These are phyloP conservation scores for Macaca nemestrina DNA, from an alignment of 2,113 vertebrate species.

Conservation along the genomic window DNA sequence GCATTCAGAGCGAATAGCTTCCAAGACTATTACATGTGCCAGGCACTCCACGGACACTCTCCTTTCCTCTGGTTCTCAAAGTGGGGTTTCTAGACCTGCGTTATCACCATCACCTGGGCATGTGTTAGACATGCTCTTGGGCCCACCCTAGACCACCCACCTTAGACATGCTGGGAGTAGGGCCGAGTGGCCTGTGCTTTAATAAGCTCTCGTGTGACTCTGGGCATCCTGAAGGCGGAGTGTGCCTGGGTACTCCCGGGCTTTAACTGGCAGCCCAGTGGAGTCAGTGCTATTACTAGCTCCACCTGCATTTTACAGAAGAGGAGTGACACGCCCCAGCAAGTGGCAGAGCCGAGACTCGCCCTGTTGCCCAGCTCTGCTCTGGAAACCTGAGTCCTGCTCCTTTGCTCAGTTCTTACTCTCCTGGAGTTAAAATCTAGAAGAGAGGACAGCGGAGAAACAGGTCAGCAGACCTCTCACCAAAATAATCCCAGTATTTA, in stretches of 20 bases:
- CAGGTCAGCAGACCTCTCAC: fast-evolving
- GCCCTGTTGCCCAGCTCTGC: fast-evolving
- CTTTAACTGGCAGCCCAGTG: fast-evolving
- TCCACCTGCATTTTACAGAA: fast-evolving
- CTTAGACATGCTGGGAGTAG: not conserved
- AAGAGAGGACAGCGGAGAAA: not conserved
- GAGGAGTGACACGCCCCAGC: fast-evolving
- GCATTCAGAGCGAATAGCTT: fast-evolving
- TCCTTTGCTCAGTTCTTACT: fast-evolving
- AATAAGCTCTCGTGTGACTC: fast-evolving
- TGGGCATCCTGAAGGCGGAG: fast-evolving
- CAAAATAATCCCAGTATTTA: fast-evolving
- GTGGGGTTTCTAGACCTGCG: not conserved
- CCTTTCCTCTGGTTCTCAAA: fast-evolving
- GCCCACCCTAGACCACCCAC: not conserved
- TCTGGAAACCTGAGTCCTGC: not conserved
- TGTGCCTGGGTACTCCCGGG: not conserved
- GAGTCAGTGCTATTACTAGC: fast-evolving
- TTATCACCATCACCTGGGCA: fast-evolving
- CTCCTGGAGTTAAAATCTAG: not conserved
- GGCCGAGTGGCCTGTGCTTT: fast-evolving
- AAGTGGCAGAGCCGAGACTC: fast-evolving
- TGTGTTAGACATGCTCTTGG: not conserved
- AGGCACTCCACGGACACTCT: fast-evolving
- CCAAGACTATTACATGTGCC: not conserved